Conservation (phyloP, 1,140 invertebrate genomes). For the Sarcophaga bullata region DNA sequence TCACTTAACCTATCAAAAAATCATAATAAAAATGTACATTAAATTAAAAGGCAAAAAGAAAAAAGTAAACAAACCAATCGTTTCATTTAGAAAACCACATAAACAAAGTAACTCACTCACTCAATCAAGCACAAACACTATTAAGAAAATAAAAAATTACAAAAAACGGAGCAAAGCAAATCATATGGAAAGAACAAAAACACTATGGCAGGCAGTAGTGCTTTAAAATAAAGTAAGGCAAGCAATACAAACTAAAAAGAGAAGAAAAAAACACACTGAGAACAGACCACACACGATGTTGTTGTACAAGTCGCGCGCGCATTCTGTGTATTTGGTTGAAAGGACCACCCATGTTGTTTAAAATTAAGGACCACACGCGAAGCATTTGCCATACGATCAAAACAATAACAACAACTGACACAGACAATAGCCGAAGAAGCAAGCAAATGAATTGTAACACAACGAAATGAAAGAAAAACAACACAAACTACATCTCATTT, state of each 20-base stretch:
- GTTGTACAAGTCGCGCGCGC: constrained; percentile 26
- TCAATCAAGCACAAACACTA: neutral
- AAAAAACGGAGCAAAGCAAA: neutral
- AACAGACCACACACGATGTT: constrained; percentile 15
- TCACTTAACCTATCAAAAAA: neutral
- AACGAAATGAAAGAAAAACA: constrained; percentile 9
- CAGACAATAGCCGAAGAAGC: neutral
- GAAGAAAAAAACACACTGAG: neutral
- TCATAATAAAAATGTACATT: constrained; percentile 4
- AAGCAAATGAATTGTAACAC: constrained; percentile 24
- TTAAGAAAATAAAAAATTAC: neutral
- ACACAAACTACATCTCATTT: neutral
- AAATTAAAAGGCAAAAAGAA: neutral
- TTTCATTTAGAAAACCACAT: neutral
- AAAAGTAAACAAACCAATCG: neutral
- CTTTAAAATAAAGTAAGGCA: no score
- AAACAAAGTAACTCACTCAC: neutral
- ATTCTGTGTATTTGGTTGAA: constrained; percentile 33
- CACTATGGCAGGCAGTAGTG: neutral
- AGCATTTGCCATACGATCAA: constrained; percentile 38
- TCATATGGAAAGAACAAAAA: no score
- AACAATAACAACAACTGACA: neutral
- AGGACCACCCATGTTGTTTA: constrained; percentile 33
- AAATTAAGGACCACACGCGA: constrained; percentile 39
- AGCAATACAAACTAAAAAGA: neutral